Base-by-base conservation (phyloP, 2,797 vertebrate species). In the Oceanodroma leucorhoa region DNA sequence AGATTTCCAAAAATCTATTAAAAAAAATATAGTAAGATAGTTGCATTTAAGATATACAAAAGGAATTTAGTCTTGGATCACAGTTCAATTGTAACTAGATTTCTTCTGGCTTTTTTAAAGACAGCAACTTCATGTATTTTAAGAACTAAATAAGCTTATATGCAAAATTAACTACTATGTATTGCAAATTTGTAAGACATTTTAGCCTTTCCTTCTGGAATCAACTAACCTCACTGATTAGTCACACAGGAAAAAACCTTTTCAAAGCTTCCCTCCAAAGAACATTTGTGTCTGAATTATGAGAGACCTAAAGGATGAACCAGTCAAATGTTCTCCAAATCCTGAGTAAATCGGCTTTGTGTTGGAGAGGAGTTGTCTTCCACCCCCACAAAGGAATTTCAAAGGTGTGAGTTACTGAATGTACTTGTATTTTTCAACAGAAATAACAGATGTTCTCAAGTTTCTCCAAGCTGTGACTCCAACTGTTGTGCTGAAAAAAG, bases 371-470 rank as follows among this genome's bases (percentile, higher is more conserved):
- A 84, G 66, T 9, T 91, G 40, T 69, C 80, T 86, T 93, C 87
- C 87, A 78, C 80, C 80, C 86, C 79, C 78, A 87, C 40, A 78
- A 67, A 94, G 45, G 66, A 90, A 91, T 87, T 94, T 90, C 91
- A 90, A 96, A 97, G 93, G 91, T 95, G 90, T 78, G 77, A 95
- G 89, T 89, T 90, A 93, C 83, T 86, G 76, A 73, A 30, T 78
- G 86, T 96, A 96, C 94, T 97, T 88, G 58, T 66, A 89, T 94
- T 87, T 93, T 94, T 89, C 84, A 91, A 89, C 89, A 94, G 94
- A 94, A 96, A 90, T 87, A 96, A 91, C 97, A 97, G 95, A 95
- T 93, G 96, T 94, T 96, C 95, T 77, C 81, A 73, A 93, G 81
- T 87, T 95, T 93, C 61, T 94, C 90, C 96, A 97, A 95, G 96